Conservation (phyloP, 2,888 invertebrate species). For the Melanchra persicariae region DNA sequence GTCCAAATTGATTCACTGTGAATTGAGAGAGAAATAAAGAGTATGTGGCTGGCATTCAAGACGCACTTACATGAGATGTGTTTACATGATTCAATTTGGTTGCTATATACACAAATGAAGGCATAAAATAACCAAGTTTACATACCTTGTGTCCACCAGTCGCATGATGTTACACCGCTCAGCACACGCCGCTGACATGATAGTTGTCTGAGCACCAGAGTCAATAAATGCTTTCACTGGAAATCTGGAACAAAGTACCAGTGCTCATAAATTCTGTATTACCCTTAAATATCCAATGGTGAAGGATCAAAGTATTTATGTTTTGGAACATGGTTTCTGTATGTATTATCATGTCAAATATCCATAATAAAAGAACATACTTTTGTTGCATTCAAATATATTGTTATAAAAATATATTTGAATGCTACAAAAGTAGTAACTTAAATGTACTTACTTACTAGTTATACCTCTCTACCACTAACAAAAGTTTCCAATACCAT, state of each 20-base stretch:
- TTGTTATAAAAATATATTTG: background rate
- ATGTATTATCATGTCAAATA: background rate
- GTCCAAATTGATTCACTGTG: background rate
- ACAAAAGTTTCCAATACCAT: background rate
- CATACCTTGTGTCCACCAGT: conserved; percentile 94
- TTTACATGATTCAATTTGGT: background rate
- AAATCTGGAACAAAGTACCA: conserved; percentile 84
- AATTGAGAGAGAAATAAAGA: background rate
- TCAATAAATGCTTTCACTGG: conserved; percentile 99
- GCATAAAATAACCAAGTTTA: background rate
- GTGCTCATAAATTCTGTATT: background rate
- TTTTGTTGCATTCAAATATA: too few relatives aligned
- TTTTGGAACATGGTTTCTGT: background rate
- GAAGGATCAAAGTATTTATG: background rate
- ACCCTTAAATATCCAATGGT: background rate
- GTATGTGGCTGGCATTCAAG: background rate
- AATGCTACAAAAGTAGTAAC: background rate
- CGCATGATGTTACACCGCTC: conserved; percentile 98
- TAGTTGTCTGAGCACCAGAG: conserved; percentile 99
- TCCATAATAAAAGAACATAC: background rate
- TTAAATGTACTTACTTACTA: too few relatives aligned
- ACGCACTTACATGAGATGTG: background rate
- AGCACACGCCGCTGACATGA: conserved; percentile 99
- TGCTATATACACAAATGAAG: background rate
- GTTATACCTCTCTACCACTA: background rate